Percentiles rank a stretch among this genome's conserved stretches.
Conservation (phyloP, 2,888 invertebrate species). For the Drosophila merina region DNA sequence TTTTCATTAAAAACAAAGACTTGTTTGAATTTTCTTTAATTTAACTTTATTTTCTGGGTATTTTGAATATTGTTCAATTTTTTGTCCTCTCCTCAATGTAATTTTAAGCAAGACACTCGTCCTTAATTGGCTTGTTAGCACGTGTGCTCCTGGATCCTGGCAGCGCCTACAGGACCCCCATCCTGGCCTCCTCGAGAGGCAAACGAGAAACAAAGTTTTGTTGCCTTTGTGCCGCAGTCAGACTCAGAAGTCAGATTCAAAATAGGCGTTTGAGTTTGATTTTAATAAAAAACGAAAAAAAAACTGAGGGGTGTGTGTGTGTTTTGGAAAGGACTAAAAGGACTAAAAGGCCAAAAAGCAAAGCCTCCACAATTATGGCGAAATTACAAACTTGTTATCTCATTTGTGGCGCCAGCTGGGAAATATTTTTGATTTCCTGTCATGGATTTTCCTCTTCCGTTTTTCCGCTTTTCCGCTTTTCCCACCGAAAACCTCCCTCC, state of each 20-base stretch:
- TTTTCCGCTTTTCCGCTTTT: neutral
- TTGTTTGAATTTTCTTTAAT: too few species aligned
- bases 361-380: constrained; percentile 58
- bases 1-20: too few species aligned
- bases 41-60: neutral
- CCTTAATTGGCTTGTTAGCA: constrained; percentile 47
- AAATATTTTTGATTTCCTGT: constrained; percentile 72
- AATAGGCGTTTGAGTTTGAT: constrained; percentile 42
- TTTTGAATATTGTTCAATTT: neutral
- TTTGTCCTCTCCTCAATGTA: neutral
- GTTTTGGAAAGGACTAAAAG: neutral
- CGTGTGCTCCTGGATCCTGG: constrained; percentile 16
- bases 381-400: constrained; percentile 77
- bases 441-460: constrained; percentile 7
- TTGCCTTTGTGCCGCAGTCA: constrained; percentile 15
- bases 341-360: neutral
- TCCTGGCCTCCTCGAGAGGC: neutral
- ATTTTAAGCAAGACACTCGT: constrained; percentile 16
- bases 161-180: neutral
- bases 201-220: constrained; percentile 30
- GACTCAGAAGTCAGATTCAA: constrained; percentile 26
- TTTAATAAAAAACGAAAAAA: constrained; percentile 36
- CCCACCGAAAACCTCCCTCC: neutral
- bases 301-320: neutral
- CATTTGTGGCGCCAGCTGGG: constrained; percentile 73